A percentile compares a stretch with the other conserved stretches of the same genome.
Conservation (phyloP, 2,113 vertebrate species). For the Carassius gibelio region DNA sequence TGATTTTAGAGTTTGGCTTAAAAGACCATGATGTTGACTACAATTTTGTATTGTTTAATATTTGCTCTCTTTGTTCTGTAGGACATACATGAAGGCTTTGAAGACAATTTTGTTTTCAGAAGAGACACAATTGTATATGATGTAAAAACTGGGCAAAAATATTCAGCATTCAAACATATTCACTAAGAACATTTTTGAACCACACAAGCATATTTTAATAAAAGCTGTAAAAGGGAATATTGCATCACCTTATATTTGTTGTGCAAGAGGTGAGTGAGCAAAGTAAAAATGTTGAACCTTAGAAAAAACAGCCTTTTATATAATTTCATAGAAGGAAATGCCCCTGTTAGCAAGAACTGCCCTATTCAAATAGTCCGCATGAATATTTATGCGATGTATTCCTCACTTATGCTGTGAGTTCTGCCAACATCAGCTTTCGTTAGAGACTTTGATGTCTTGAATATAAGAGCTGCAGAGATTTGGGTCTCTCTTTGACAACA, state of each 20-base stretch:
- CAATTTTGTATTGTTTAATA: neutral
- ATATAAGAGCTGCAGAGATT: slow-evolving; percentile 65
- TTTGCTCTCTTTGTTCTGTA: neutral
- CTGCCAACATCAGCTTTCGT: slow-evolving; percentile 69
- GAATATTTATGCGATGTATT: slow-evolving; percentile 69
- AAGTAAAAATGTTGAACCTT: slow-evolving; percentile 7
- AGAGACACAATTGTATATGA: neutral
- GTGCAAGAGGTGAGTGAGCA: neutral
- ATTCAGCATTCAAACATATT: neutral
- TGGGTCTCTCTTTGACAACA: slow-evolving; percentile 64
- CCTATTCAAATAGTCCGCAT: slow-evolving; percentile 53
- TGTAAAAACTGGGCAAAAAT: neutral
- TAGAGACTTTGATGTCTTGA: slow-evolving; percentile 68
- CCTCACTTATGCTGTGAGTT: slow-evolving; percentile 59
- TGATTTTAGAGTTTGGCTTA: neutral
- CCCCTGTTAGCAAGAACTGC: slow-evolving; percentile 56
- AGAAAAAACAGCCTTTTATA: neutral
- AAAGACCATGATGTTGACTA: neutral
- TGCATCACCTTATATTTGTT: neutral
- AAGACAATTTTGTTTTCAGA: neutral
- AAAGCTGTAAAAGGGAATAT: neutral
- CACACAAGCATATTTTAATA: neutral
- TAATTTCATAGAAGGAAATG: slow-evolving; percentile 42
- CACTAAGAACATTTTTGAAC: neutral
- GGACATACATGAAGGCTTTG: slow-evolving; percentile 2